phyloP scores from a whole-genome alignment of 92 coral and sea anemone species.

The Phenganax marumi region DNA sequence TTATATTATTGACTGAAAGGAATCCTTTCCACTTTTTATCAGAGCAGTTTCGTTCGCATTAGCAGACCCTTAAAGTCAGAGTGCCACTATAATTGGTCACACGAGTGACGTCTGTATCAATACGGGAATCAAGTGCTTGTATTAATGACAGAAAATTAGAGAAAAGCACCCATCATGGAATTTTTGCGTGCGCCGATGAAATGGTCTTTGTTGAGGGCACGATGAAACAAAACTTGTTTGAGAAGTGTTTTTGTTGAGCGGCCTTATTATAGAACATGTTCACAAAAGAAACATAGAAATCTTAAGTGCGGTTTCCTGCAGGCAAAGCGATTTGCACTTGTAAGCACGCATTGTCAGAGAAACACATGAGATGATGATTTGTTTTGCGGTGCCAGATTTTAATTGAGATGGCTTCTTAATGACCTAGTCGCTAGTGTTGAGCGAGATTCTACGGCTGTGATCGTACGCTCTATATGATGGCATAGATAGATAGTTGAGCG shows the following conservation, averaged over 20 bases:
- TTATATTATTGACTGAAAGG: no score
- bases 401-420: constrained; percentile 8
- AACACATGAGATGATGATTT: background rate
- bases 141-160: background rate
- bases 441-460: background rate
- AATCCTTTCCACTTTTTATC: no score
- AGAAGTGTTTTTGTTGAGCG: background rate
- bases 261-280: background rate
- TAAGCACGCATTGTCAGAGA: constrained; percentile 5
- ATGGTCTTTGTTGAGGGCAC: background rate
- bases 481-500: no score
- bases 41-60: no score
- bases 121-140: constrained; percentile 2
- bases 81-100: constrained; percentile 12
- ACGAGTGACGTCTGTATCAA: background rate
- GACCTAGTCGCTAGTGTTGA: background rate
- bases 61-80: background rate
- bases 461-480: background rate
- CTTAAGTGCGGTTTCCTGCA: constrained; percentile 18
- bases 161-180: background rate
- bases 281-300: background rate
- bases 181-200: background rate
- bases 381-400: background rate
- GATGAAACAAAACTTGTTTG: background rate
- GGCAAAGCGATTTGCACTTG: constrained; percentile 9